phyloP scores from a whole-genome alignment of 2,888 invertebrate species.

The Aspidapion aeneum region DNA sequence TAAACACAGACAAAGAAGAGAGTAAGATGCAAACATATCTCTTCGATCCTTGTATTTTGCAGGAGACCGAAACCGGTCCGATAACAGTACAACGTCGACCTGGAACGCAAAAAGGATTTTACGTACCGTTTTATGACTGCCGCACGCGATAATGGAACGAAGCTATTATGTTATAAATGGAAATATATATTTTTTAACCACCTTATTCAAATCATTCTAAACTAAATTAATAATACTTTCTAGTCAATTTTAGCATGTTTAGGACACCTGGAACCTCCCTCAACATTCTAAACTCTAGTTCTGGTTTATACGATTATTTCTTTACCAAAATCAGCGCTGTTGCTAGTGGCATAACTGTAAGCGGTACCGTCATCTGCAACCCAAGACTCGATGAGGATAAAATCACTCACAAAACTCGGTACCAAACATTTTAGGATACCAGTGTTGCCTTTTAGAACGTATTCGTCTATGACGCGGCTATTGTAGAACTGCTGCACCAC shows the following conservation, averaged over 20 bases:
- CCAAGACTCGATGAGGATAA: conserved; percentile 79
- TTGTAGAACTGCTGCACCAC: conserved; percentile 84
- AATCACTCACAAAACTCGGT: conserved; percentile 83
- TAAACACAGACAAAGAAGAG: no score
- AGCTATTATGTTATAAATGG: no score
- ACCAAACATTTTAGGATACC: conserved; percentile 78
- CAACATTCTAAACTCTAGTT: neutral
- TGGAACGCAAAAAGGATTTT: no score
- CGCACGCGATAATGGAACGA: no score
- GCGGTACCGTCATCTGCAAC: conserved; percentile 64
- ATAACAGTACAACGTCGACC: no score
- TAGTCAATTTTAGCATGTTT: neutral
- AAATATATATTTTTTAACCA: no score
- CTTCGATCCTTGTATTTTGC: no score
- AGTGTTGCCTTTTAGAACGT: conserved; percentile 78
- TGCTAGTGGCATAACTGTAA: conserved; percentile 20
- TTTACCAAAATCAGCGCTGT: conserved; percentile 21
- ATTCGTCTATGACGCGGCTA: conserved; percentile 81
- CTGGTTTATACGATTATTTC: neutral
- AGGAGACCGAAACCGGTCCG: no score
- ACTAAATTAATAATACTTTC: no score
- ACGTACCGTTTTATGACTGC: no score
- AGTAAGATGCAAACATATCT: no score
- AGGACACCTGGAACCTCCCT: neutral
- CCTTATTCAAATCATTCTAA: no score